Percentiles rank a stretch among this genome's conserved stretches.
These are phyloP conservation scores for Masnerella sp. DNA, from an alignment of 2,888 invertebrate species.

Conservation along the genomic window DNA sequence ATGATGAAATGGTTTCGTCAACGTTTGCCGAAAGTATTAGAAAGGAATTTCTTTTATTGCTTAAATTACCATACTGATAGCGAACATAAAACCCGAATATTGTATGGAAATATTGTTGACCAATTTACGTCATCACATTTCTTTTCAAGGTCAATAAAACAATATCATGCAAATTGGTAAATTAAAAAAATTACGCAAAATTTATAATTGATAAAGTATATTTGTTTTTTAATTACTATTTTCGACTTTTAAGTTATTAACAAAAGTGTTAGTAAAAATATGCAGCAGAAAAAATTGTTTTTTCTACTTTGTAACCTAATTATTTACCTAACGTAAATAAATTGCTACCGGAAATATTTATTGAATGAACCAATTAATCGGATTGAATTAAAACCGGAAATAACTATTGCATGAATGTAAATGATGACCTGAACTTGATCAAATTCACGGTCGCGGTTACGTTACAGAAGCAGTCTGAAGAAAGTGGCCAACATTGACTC, in stretches of 20 bases:
- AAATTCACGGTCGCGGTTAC: conserved; percentile 55
- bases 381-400: too few relatives aligned
- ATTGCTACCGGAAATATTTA: too few relatives aligned
- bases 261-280: too few relatives aligned
- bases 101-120: conserved; percentile 38
- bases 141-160: conserved; percentile 5
- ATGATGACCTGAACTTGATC: conserved; percentile 36
- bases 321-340: too few relatives aligned
- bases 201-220: too few relatives aligned
- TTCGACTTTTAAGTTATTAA: too few relatives aligned
- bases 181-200: too few relatives aligned
- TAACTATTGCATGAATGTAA: conserved; percentile 7
- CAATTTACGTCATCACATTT: conserved; percentile 23
- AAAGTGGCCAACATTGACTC: conserved; percentile 43
- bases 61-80: conserved; percentile 39
- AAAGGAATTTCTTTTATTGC: conserved; percentile 50
- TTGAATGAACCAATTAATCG: too few relatives aligned
- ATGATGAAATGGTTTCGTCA: conserved; percentile 33
- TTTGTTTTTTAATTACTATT: too few relatives aligned
- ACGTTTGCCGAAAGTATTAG: conserved; percentile 48
- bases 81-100: conserved; percentile 19
- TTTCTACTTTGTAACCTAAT: too few relatives aligned
- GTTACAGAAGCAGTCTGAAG: conserved; percentile 34
- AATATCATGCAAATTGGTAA: too few relatives aligned
- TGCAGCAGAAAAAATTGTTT: too few relatives aligned